Percentiles rank a stretch among this genome's conserved stretches.
These are phyloP conservation scores for Tolmerus cingulatus DNA, from an alignment of 2,888 invertebrate species.

Conservation along the genomic window DNA sequence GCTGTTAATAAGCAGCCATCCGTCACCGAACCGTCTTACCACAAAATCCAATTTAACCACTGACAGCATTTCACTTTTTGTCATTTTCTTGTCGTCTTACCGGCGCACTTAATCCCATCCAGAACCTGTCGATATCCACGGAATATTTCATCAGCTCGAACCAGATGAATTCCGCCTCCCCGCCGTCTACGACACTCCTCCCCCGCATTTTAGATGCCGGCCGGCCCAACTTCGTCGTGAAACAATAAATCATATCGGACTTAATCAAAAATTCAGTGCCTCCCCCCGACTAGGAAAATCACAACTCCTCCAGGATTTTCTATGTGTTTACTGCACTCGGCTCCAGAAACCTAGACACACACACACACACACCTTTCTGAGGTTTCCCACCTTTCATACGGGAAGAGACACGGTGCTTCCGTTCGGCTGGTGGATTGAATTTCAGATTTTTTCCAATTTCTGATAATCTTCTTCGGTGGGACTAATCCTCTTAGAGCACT, in stretches of 20 bases:
- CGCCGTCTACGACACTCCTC: neutral
- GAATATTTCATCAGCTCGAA: constrained; percentile 32
- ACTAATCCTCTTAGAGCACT: constrained; percentile 22
- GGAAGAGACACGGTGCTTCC: neutral
- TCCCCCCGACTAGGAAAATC: neutral
- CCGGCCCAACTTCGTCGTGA: neutral
- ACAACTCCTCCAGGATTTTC: neutral
- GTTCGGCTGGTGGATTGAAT: neutral
- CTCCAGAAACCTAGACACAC: neutral
- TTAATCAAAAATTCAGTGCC: constrained; percentile 29
- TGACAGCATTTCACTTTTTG: constrained; percentile 38
- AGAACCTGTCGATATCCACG: neutral
- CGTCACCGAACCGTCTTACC: constrained; percentile 24
- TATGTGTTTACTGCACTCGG: neutral
- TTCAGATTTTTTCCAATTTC: constrained; percentile 10
- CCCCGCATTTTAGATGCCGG: neutral
- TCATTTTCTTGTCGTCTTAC: constrained; percentile 27
- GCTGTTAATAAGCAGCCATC: constrained; percentile 29
- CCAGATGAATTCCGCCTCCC: neutral
- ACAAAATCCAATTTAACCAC: constrained; percentile 31
- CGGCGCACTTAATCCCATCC: constrained; percentile 20
- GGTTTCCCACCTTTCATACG: neutral
- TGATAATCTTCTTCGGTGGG: neutral
- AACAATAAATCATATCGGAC: constrained; percentile 37
- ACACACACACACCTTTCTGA: neutral